These are phyloP conservation scores for Drosophila fuyamai DNA, from an alignment of 1,140 invertebrate genomes.

Conservation along the genomic window DNA sequence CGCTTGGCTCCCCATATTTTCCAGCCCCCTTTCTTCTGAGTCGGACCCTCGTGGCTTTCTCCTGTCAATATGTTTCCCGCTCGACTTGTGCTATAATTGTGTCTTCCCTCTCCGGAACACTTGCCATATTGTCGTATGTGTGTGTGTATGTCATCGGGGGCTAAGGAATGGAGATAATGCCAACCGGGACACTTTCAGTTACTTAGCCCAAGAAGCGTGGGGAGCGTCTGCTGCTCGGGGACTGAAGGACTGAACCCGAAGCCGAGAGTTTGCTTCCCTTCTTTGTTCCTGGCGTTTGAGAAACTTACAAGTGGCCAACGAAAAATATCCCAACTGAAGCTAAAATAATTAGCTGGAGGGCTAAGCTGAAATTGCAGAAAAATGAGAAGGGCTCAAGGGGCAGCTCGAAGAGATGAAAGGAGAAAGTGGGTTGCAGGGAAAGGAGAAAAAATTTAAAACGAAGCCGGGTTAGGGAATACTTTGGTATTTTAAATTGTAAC, in stretches of 20 bases:
- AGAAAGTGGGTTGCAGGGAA: background rate
- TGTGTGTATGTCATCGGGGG: constrained; percentile 12
- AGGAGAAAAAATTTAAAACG: constrained; percentile 3
- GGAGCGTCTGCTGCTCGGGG: constrained; percentile 35
- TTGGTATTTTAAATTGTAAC: background rate
- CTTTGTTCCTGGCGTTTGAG: constrained; percentile 15
- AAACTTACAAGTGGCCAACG: constrained; percentile 46
- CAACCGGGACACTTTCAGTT: constrained; percentile 50
- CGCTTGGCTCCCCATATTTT: constrained; percentile 47
- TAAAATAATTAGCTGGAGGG: constrained; percentile 51
- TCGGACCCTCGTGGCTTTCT: constrained; percentile 37
- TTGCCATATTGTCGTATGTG: background rate
- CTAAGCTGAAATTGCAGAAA: constrained; percentile 25
- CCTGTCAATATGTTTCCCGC: constrained; percentile 58
- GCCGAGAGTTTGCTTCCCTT: constrained; percentile 8
- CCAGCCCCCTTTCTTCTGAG: constrained; percentile 14
- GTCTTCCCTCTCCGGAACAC: constrained; percentile 26
- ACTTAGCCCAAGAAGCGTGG: constrained; percentile 28
- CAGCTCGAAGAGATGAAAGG: constrained; percentile 24
- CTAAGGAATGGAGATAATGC: constrained; percentile 45
- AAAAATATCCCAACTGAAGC: constrained; percentile 29
- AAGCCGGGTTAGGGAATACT: constrained; percentile 6
- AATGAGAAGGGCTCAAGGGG: constrained; percentile 32
- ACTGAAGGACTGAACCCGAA: constrained; percentile 4
- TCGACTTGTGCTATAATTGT: constrained; percentile 54